Conservation (phyloP, 2,113 vertebrate genomes). For the Catharus bicknelli region DNA sequence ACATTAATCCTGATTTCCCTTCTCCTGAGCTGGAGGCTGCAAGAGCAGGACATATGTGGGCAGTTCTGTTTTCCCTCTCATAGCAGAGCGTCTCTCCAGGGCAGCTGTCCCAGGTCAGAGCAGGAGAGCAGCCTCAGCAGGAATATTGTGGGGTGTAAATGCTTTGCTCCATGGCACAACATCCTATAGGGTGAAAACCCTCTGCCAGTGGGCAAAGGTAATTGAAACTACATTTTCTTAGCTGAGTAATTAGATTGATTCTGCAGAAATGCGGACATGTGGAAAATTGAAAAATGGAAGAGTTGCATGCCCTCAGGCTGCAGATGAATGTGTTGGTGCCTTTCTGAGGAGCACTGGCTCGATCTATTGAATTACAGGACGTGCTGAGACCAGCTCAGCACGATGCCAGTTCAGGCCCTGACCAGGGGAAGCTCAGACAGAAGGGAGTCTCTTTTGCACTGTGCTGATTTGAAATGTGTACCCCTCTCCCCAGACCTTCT, state of each 20-base stretch:
- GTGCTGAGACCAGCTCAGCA: background rate
- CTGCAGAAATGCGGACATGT: background rate
- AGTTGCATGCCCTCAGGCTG: constrained; percentile 2
- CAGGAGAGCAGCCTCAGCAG: background rate
- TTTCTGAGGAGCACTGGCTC: background rate
- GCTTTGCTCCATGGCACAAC: background rate
- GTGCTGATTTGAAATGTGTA: background rate
- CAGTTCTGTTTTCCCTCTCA: background rate
- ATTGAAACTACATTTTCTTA: constrained; percentile 20
- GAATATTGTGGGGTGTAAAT: background rate
- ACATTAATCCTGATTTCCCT: background rate
- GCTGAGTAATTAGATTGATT: constrained; percentile 23
- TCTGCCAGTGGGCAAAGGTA: background rate
- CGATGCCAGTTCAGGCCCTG: background rate
- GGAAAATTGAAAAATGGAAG: constrained; percentile 47
- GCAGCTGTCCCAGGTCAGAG: background rate
- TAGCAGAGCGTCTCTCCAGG: background rate
- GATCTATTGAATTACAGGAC: background rate
- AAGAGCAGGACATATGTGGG: background rate
- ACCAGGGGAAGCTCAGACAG: background rate
- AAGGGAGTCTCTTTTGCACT: background rate
- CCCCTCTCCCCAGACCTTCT: background rate
- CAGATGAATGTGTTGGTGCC: background rate
- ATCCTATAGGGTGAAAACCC: background rate
- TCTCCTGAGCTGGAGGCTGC: background rate